phyloP scores from a whole-genome alignment of 2,797 vertebrate genomes.

The Alosa sapidissima region DNA sequence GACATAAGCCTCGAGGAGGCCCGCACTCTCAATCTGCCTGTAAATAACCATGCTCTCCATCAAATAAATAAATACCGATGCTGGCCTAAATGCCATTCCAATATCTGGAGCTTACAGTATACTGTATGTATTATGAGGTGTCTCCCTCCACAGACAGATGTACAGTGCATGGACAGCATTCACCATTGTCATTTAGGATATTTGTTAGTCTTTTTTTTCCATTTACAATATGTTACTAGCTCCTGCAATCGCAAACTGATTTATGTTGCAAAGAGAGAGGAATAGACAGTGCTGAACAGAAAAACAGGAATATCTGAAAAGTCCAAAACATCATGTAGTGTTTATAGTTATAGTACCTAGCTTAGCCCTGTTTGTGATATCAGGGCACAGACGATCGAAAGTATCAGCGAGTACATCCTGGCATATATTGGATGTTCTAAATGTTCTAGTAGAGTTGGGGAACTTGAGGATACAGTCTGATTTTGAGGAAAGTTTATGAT shows the following conservation, averaged over 20 bases:
- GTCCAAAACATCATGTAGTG: background rate
- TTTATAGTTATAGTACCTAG: background rate
- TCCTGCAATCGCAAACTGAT: background rate
- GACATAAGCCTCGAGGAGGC: slow-evolving; percentile 33
- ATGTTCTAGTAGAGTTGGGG: background rate
- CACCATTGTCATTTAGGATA: background rate
- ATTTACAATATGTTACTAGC: background rate
- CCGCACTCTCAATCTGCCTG: slow-evolving; percentile 54
- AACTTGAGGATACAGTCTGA: background rate
- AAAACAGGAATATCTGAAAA: background rate
- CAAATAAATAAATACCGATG: slow-evolving; percentile 32
- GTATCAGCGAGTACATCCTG: background rate
- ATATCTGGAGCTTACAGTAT: background rate
- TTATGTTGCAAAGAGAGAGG: background rate
- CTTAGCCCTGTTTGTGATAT: background rate
- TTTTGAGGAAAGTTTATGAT: slow-evolving; percentile 18
- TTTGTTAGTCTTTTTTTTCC: background rate
- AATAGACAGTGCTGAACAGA: background rate
- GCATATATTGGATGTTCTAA: background rate
- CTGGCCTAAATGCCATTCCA: background rate
- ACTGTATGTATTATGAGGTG: background rate
- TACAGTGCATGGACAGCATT: background rate
- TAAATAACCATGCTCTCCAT: slow-evolving; percentile 53
- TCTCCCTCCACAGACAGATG: background rate
- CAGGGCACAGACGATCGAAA: background rate